Percentiles rank a stretch among this genome's conserved stretches.
Evolutionary conservation across 2,888 invertebrate species (phyloP).

Genomic region (Pocota personata): DNA sequence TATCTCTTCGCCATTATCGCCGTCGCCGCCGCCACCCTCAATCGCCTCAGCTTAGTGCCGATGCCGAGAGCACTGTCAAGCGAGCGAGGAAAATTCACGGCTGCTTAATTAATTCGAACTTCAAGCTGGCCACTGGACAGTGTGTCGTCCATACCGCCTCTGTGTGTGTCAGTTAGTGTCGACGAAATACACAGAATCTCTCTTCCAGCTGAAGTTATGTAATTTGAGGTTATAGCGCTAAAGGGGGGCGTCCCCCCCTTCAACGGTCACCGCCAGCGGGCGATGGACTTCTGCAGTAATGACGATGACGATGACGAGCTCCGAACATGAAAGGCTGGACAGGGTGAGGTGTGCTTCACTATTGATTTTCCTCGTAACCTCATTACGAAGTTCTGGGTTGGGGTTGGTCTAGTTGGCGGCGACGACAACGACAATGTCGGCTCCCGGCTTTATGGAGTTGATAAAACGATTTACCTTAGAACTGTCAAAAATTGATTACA

Average conservation of each 20-base stretch:
- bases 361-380: slow-evolving; percentile 72
- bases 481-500: slow-evolving; percentile 19
- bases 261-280: not conserved
- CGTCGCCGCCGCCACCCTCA: slow-evolving; percentile 39
- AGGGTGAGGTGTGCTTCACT: slow-evolving; percentile 27
- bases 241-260: not conserved
- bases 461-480: slow-evolving; percentile 41
- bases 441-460: slow-evolving; percentile 22
- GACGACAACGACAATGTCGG: not conserved
- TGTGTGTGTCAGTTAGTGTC: slow-evolving; percentile 9
- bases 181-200: slow-evolving; percentile 4
- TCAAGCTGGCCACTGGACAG: slow-evolving; percentile 76
- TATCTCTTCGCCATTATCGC: slow-evolving; percentile 13
- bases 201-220: slow-evolving; percentile 53
- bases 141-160: not conserved
- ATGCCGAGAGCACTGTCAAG: slow-evolving; percentile 28
- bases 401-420: slow-evolving; percentile 70
- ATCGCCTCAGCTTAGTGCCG: not conserved
- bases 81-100: slow-evolving; percentile 57
- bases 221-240: slow-evolving; percentile 68
- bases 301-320: slow-evolving; percentile 36
- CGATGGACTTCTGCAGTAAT: slow-evolving; percentile 19
- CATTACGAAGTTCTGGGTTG: slow-evolving; percentile 67
- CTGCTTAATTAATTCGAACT: slow-evolving; percentile 81
- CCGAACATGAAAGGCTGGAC: not conserved